phyloP scores from a whole-genome alignment of 2,888 invertebrate genomes.

The Lymantria monacha region DNA sequence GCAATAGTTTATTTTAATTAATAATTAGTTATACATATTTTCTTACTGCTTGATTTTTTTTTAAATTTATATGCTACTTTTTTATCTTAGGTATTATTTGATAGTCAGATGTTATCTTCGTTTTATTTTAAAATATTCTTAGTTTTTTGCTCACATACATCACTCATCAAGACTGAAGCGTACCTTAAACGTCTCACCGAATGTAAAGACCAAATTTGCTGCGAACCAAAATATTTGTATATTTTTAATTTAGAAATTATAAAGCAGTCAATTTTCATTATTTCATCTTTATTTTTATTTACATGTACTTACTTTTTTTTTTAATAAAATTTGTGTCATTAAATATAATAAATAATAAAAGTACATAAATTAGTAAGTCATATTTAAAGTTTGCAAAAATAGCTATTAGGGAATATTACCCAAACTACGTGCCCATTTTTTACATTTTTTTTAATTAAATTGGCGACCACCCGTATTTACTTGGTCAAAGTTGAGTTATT shows the following conservation, averaged over 20 bases:
- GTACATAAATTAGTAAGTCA: neutral
- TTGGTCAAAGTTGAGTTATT: no score
- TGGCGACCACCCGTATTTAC: no score
- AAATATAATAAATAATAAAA: neutral
- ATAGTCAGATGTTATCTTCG: no score
- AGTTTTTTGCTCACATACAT: conserved; percentile 31
- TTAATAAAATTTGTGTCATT: neutral
- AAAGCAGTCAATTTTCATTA: conserved; percentile 20
- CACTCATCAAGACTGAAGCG: conserved; percentile 33
- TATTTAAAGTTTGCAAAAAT: no score
- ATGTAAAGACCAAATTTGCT: conserved; percentile 52
- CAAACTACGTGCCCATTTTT: neutral
- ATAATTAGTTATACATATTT: no score
- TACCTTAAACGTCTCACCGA: conserved; percentile 41
- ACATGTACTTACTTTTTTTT: no score
- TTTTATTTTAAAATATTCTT: conserved; percentile 4
- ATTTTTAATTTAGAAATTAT: conserved; percentile 12
- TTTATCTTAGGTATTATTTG: no score
- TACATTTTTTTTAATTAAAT: no score
- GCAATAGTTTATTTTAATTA: no score
- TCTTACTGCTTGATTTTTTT: no score
- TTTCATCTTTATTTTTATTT: conserved; percentile 3
- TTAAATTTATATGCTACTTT: no score
- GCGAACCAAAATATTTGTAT: conserved; percentile 43
- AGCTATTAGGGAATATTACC: neutral